Evolutionary conservation across 2,797 vertebrate species (phyloP), one percentile per base, ranked within the genome.

Genomic region (Enteromius radiatus): DNA sequence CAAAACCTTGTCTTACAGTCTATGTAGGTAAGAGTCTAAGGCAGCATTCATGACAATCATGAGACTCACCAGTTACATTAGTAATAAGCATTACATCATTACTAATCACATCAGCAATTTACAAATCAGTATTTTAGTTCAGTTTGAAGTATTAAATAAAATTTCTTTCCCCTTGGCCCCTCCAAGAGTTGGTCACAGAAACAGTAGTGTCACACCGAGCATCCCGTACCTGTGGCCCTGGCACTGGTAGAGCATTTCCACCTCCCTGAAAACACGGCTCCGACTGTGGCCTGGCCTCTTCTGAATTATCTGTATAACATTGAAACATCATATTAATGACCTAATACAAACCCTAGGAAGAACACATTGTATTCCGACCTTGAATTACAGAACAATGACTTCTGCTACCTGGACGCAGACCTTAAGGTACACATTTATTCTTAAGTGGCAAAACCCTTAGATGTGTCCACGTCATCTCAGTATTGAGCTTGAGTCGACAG

Each of bases 241-340:
- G 92, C 98, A 99, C 91, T 99, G 98, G 77, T 99, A 98, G n/a
- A 99, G 95, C 97, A 98, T 99, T 93, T 99, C 98, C 88, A 99
- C 98, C 91, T 99, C 98, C 31, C 97, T 95, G 89, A 99, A 99
- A 76, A 99, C 98, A 67, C 98, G 91, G 84, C 95, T 97, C 80
- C 98, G 96, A 90, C 97, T 98, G 90, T 97, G 97, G 41, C 97
- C 97, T 0, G 96, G 96, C 88, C 97, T 93, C 90, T 99, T 99
- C 92, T 97, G 96, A 0, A 99, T 99, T 89, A 99, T 98, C 98
- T 99, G 92, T 2, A 94, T 4, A 52, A 70, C 70, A 82, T n/a
- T 43, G 19, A 76, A 45, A 82, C 31, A 41, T 31, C 15, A 64
- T 31, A 33, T 80, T 80, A 80, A 43, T 31, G 36, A 71, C 33